Base-by-base conservation (phyloP, 2,888 invertebrate species). In the Ornithoptera alexandrae region DNA sequence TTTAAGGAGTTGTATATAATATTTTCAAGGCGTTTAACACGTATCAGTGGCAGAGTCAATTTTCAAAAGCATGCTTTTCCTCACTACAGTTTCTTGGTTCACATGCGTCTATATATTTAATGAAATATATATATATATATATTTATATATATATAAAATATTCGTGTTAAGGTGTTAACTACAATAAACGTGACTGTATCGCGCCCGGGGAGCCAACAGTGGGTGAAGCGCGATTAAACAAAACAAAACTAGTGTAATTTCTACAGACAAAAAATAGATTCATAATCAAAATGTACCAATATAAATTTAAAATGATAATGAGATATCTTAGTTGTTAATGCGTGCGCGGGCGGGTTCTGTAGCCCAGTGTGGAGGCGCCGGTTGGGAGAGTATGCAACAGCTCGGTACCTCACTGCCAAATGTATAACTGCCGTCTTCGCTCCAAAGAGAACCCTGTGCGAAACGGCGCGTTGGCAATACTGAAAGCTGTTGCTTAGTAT, bases 251-350 rank as follows among this genome's bases (percentile, higher is more conserved):
- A 93, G 93, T 84, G 92, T 93, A 93, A 93, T 93, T 93, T 93
- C 92, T 93, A 93, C 91, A 83, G 85, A 92, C 88, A 88, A 91
- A 88, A 88, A 91, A 93, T 94, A 94, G 93, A 90, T 88, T 92
- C 92, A 93, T 93, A 94, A 94, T 94, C 93, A 94, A 95, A 95
- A 95, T 93, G 95, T 95, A 95, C 95, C 95, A 95, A 95, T 91
- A 92, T 93, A 92, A 91, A 90, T 90, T 86, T 88, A 85, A 86
- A 87, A 87, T 79, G 73, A 86, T 84, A 84, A 80, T 82, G 82
- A 84, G 84, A 89, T 89, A 91, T 89, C 84, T 89, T 90, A 92
- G 90, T 88, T 90, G 75, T 77, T 84, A 87, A 85, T 78, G 82
- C 79, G 83, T 82, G 85, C 84, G 85, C 83, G 85, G 82, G 83